Evolutionary conservation across 2,888 invertebrate genomes (phyloP).

Genomic region (Drosophila colorata): DNA sequence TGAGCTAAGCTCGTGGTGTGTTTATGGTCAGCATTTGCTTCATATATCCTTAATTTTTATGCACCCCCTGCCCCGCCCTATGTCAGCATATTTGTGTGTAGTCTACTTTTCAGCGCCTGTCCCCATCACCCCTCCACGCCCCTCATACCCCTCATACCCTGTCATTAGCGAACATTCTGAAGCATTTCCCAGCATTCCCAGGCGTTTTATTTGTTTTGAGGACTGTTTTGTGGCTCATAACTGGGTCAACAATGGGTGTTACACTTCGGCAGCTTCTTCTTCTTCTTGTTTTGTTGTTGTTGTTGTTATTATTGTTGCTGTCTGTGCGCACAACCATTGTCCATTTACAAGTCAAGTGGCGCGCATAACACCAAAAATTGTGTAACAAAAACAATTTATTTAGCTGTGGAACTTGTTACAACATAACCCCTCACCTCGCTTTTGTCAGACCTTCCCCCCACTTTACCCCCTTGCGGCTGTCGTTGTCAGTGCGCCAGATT

Average conservation of each 20-base stretch:
- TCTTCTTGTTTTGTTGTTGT: constrained; percentile 17
- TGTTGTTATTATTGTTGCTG: constrained; percentile 22
- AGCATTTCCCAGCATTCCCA: constrained; percentile 15
- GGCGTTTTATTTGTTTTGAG: constrained; percentile 59
- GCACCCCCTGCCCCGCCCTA: constrained; percentile 17
- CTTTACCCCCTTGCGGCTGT: constrained; percentile 29
- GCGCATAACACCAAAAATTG: constrained; percentile 74
- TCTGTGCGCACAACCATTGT: constrained; percentile 32
- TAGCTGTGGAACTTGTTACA: constrained; percentile 58
- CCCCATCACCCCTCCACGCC: not conserved
- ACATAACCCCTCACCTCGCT: not conserved
- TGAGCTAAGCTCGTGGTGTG: constrained; percentile 19
- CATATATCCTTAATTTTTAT: constrained; percentile 78
- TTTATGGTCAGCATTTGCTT: constrained; percentile 59
- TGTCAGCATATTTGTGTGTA: constrained; percentile 72
- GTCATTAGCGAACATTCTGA: constrained; percentile 67
- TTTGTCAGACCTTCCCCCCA: not conserved
- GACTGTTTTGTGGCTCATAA: constrained; percentile 75
- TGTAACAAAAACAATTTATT: constrained; percentile 78
- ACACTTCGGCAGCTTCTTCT: not conserved
- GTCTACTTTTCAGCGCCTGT: constrained; percentile 69
- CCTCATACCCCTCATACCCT: too few relatives aligned
- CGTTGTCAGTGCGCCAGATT: constrained; percentile 72
- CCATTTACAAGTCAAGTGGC: constrained; percentile 79
- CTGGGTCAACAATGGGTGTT: constrained; percentile 68